Conservation (phyloP, 2,113 vertebrate genomes). For the Picathartes gymnocephalus region DNA sequence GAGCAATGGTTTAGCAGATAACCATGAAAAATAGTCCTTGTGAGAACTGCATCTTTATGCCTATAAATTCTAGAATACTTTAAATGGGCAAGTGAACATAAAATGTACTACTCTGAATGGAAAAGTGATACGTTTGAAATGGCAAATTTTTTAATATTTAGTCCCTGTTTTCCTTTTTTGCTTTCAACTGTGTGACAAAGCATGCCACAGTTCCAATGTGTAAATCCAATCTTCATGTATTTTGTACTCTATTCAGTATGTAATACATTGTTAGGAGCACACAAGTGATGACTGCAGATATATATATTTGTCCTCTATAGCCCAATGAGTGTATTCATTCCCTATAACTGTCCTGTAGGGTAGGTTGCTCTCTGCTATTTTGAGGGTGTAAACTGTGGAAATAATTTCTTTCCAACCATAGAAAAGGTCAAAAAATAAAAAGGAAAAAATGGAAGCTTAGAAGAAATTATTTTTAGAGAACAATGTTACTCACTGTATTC, state of each 20-base stretch:
- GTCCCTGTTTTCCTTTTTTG: neutral
- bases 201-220: neutral
- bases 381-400: neutral
- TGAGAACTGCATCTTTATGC: neutral
- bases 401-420: neutral
- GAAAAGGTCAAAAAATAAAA: neutral
- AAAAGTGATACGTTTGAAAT: neutral
- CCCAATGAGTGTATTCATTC: neutral
- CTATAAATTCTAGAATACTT: neutral
- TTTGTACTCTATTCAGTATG: neutral
- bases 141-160: neutral
- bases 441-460: neutral
- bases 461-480: neutral
- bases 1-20: neutral
- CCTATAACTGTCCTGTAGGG: neutral
- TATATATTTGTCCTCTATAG: neutral
- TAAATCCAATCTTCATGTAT: neutral
- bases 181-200: neutral
- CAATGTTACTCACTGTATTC: neutral
- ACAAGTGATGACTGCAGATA: neutral
- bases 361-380: neutral
- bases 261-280: neutral
- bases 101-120: neutral
- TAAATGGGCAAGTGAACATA: neutral
- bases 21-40: neutral